Evolutionary conservation across 2,888 invertebrate species (phyloP).

Genomic region (Mellilla xanthometata): DNA sequence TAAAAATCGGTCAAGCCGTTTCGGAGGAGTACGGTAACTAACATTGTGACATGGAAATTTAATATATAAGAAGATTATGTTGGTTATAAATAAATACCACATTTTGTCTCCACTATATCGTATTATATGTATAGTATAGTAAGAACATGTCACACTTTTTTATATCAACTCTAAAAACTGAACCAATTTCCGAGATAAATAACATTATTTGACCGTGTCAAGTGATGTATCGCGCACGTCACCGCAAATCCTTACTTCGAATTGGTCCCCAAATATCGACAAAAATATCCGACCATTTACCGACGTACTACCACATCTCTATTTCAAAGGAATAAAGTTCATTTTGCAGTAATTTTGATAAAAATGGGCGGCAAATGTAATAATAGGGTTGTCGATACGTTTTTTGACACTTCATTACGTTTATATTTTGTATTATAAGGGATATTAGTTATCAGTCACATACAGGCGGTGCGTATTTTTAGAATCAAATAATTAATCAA

Average conservation of each 20-base stretch:
- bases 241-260: conserved; percentile 15
- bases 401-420: conserved; percentile 17
- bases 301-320: neutral
- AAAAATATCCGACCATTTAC: neutral
- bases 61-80: too few species aligned
- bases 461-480: conserved; percentile 2
- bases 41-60: too few species aligned
- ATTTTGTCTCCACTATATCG: too few species aligned
- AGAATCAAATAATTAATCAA: too few species aligned
- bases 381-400: conserved; percentile 22
- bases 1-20: too few species aligned
- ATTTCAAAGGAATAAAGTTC: conserved; percentile 2
- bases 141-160: too few species aligned
- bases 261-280: conserved; percentile 12
- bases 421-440: conserved; percentile 16
- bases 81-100: too few species aligned
- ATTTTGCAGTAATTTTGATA: neutral
- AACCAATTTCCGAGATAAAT: conserved; percentile 3
- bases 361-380: neutral
- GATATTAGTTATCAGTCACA: conserved; percentile 13
- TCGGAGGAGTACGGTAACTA: too few species aligned
- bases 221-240: conserved; percentile 16
- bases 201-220: conserved; percentile 19
- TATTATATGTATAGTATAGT: too few species aligned
- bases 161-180: too few species aligned